phyloP scores from a whole-genome alignment of 2,113 vertebrate species.

The Lepus europaeus region DNA sequence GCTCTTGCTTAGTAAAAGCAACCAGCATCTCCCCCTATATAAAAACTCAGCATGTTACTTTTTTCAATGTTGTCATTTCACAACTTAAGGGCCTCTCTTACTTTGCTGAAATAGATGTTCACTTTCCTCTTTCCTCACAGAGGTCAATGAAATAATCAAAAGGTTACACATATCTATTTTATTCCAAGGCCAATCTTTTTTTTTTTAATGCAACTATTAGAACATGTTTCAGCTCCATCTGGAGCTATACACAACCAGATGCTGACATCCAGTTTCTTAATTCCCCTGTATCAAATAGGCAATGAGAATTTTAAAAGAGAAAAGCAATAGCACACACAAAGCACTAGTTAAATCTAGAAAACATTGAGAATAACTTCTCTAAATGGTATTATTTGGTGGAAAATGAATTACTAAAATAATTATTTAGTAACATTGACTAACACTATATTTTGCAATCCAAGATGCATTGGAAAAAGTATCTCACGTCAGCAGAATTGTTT shows the following conservation, averaged over 20 bases:
- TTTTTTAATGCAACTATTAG: neutral
- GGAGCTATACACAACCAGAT: neutral
- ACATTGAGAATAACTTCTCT: neutral
- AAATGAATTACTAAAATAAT: conserved; percentile 36
- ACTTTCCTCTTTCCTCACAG: conserved; percentile 10
- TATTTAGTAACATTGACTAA: neutral
- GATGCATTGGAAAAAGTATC: neutral
- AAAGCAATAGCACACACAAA: neutral
- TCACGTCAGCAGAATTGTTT: conserved; percentile 21
- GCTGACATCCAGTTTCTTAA: neutral
- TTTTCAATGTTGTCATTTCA: conserved; percentile 53
- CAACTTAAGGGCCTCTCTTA: conserved; percentile 18
- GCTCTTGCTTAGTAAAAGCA: conserved; percentile 53
- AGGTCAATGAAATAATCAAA: neutral
- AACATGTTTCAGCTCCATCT: conserved; percentile 28
- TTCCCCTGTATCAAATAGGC: neutral
- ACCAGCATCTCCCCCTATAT: neutral
- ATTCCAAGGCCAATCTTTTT: conserved; percentile 40
- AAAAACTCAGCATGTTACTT: conserved; percentile 64
- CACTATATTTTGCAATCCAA: conserved; percentile 6
- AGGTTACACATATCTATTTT: neutral
- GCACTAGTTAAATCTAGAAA: conserved; percentile 13
- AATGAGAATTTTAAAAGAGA: neutral
- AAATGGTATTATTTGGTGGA: conserved; percentile 32
- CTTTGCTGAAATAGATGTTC: neutral